phyloP scores from a whole-genome alignment of 2,797 vertebrate genomes.

The Rhabdomys pumilio region DNA sequence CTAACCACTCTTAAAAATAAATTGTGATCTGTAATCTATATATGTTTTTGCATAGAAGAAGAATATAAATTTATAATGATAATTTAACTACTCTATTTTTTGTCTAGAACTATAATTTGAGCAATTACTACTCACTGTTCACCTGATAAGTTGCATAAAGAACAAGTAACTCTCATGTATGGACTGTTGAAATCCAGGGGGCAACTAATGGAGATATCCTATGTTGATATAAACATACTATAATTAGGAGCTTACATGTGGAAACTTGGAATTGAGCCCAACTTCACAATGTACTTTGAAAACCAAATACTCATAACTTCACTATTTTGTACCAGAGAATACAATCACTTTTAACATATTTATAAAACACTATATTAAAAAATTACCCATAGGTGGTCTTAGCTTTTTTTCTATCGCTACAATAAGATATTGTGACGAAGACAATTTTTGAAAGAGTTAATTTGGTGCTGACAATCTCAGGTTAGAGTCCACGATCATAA shows the following conservation, averaged over 20 bases:
- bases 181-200: neutral
- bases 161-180: neutral
- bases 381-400: neutral
- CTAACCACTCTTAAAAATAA: neutral
- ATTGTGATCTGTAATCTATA: neutral
- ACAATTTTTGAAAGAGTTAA: neutral
- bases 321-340: neutral
- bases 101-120: conserved; percentile 30
- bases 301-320: neutral
- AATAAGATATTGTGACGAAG: neutral
- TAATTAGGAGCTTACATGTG: neutral
- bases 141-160: neutral
- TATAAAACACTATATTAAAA: conserved; percentile 27
- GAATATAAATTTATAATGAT: neutral
- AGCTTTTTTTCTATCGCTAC: neutral
- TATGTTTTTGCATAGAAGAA: neutral
- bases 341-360: neutral
- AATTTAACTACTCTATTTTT: neutral
- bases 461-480: neutral
- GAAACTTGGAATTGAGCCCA: neutral
- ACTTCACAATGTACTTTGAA: neutral
- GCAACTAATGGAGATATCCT: neutral
- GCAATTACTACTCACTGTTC: neutral
- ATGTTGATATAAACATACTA: neutral
- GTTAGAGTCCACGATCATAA: no score